A percentile compares a stretch with the other conserved stretches of the same genome.
Evolutionary conservation across 2,888 invertebrate genomes (phyloP).

Genomic region (Pycnomerus fuliginosus): DNA sequence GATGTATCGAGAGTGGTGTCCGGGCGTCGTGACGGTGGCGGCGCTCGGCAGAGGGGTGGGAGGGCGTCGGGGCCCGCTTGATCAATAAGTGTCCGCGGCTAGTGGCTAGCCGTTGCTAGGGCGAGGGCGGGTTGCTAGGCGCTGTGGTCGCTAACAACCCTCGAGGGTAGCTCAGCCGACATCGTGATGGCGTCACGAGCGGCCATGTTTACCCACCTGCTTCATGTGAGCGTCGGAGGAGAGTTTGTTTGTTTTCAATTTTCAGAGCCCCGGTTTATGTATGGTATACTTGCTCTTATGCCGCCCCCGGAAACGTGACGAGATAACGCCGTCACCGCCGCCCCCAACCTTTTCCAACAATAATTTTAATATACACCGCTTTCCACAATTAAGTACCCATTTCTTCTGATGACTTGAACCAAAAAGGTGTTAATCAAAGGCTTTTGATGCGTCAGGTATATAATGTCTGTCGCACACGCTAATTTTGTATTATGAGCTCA

Average conservation of each 20-base stretch:
- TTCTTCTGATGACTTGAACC: background rate
- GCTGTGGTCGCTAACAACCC: conserved; percentile 57
- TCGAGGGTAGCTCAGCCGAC: conserved; percentile 51
- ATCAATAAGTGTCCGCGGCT: conserved; percentile 58
- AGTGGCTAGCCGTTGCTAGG: conserved; percentile 58
- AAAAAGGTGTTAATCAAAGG: background rate
- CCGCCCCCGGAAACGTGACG: conserved; percentile 23
- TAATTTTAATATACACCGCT: background rate
- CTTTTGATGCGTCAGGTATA: too few species aligned
- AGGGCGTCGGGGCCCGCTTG: conserved; percentile 42
- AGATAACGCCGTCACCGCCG: conserved; percentile 13
- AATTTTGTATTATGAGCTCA: conserved; percentile 36
- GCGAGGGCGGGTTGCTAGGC: conserved; percentile 57
- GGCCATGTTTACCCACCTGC: conserved; percentile 55
- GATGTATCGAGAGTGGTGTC: conserved; percentile 41
- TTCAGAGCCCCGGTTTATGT: conserved; percentile 19
- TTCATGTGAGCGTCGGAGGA: conserved; percentile 26
- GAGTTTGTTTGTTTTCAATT: conserved; percentile 31
- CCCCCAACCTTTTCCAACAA: conserved; percentile 1
- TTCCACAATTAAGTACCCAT: background rate
- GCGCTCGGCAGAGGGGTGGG: conserved; percentile 25
- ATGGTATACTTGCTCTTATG: conserved; percentile 13
- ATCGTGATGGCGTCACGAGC: conserved; percentile 53
- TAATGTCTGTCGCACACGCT: too few species aligned
- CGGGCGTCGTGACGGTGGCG: conserved; percentile 28